Conservation (phyloP, 2,888 invertebrate genomes). For the Cheilosia vernalis region DNA sequence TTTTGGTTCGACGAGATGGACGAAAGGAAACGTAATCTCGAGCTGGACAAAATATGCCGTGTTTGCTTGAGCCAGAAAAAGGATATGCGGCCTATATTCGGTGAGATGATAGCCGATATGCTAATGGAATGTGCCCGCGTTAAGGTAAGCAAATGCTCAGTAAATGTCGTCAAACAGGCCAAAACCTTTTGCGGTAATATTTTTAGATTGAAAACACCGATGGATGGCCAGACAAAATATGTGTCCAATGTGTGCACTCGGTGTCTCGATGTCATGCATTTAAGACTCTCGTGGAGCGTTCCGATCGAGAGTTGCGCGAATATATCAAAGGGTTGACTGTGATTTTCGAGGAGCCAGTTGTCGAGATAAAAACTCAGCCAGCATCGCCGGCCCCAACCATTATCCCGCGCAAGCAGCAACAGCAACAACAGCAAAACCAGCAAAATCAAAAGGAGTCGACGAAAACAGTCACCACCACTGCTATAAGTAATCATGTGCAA, state of each 20-base stretch:
- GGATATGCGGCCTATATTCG: slow-evolving; percentile 87
- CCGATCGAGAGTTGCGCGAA: slow-evolving; percentile 85
- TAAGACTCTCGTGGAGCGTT: slow-evolving; percentile 86
- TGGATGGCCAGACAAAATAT: slow-evolving; percentile 86
- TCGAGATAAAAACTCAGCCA: slow-evolving; percentile 64
- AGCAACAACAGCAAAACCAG: slow-evolving; percentile 64
- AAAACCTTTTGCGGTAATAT: slow-evolving; percentile 10
- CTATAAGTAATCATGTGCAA: slow-evolving; percentile 77
- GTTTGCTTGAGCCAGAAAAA: slow-evolving; percentile 87
- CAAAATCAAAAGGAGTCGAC: slow-evolving; percentile 59
- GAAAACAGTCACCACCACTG: slow-evolving; percentile 71
- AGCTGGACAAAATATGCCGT: slow-evolving; percentile 87
- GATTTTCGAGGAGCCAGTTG: slow-evolving; percentile 79
- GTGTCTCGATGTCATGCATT: slow-evolving; percentile 87
- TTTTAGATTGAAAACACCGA: slow-evolving; percentile 85
- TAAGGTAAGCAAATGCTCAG: slow-evolving; percentile 82
- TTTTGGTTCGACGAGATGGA: slow-evolving; percentile 78
- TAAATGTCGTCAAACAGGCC: background rate
- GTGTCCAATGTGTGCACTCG: slow-evolving; percentile 87
- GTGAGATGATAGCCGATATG: slow-evolving; percentile 87
- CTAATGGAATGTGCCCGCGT: slow-evolving; percentile 87
- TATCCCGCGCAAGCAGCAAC: slow-evolving; percentile 58
- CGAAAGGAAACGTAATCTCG: slow-evolving; percentile 82
- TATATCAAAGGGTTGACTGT: slow-evolving; percentile 83
- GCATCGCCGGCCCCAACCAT: slow-evolving; percentile 70